Evolutionary conservation across 92 coral and sea anemone genomes (phyloP).

Genomic region (Epizoanthus stellaris): DNA sequence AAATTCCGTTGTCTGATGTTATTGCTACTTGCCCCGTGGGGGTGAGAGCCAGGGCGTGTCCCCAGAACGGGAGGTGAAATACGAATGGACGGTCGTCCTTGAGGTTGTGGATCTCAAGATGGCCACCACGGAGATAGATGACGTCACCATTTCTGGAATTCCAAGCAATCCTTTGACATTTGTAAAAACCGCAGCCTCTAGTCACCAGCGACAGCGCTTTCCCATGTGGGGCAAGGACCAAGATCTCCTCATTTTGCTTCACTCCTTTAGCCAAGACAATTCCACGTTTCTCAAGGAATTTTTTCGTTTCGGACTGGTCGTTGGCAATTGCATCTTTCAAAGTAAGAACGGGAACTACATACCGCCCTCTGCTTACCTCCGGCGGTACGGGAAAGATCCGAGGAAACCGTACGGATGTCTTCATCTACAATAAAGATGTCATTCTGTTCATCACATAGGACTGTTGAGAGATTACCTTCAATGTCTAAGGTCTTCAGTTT

Average conservation of each 20-base stretch:
- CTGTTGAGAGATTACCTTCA: neutral
- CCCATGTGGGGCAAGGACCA: slow-evolving; percentile 14
- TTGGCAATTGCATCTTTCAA: neutral
- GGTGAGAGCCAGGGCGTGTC: neutral
- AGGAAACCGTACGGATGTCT: no score
- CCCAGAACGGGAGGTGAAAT: neutral
- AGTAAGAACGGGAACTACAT: neutral
- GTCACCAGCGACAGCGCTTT: slow-evolving; percentile 9
- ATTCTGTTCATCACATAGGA: neutral
- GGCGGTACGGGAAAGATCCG: no score
- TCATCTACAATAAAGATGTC: neutral
- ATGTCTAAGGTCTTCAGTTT: neutral
- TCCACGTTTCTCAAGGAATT: neutral
- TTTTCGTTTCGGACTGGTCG: neutral
- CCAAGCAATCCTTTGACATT: neutral
- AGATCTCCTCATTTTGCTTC: neutral
- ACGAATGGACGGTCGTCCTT: neutral
- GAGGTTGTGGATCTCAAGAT: neutral
- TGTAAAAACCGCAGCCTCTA: no score
- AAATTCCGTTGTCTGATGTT: neutral
- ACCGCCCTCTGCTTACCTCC: neutral
- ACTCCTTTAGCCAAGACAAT: neutral
- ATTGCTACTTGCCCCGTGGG: slow-evolving; percentile 15
- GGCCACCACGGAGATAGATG: neutral
- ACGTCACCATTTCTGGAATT: slow-evolving; percentile 22